These are phyloP conservation scores for Orius laevigatus DNA, from an alignment of 1,140 invertebrate species.

Conservation along the genomic window DNA sequence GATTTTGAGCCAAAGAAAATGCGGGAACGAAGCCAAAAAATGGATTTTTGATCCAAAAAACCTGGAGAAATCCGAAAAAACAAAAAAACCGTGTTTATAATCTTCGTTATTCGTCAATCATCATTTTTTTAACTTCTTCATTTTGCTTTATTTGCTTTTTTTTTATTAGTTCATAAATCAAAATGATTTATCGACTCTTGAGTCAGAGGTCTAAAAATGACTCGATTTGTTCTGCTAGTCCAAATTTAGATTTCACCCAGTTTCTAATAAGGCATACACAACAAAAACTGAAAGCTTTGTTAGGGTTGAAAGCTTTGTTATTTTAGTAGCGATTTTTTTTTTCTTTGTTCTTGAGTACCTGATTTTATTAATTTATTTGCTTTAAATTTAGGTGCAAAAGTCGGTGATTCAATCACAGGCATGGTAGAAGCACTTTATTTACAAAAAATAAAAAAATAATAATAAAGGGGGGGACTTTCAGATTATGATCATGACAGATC, in stretches of 20 bases:
- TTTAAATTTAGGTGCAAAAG: constrained; percentile 18
- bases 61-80: no score
- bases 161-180: no score
- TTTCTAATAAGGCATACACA: constrained; percentile 5
- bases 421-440: constrained; percentile 2
- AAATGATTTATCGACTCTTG: background rate
- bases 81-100: no score
- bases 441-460: background rate
- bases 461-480: background rate
- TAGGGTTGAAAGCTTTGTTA: background rate
- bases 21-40: no score
- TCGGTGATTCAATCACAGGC: constrained; percentile 12
- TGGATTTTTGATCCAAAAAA: no score
- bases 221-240: constrained; percentile 7
- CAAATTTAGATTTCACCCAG: constrained; percentile 15
- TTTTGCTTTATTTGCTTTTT: no score
- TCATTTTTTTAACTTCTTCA: no score
- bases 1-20: no score
- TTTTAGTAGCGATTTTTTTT: no score
- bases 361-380: constrained; percentile 17
- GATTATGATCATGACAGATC: background rate
- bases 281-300: background rate
- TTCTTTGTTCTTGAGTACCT: constrained; percentile 15
- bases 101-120: no score
- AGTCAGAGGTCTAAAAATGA: constrained; percentile 3